Conservation (phyloP, 2,113 vertebrate genomes). For the Chlamydotis undulata region DNA sequence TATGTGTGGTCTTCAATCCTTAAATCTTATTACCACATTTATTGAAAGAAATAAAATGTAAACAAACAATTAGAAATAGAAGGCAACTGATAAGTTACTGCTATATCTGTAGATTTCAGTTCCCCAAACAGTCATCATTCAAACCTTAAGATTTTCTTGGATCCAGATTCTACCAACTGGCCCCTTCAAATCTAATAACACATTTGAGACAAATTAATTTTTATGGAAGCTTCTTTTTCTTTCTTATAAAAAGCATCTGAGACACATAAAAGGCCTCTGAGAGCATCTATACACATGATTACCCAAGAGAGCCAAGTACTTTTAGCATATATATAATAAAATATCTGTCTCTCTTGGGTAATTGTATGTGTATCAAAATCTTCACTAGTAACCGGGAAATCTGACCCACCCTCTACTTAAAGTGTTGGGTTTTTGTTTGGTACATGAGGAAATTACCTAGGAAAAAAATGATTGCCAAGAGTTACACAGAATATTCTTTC, state of each 20-base stretch:
- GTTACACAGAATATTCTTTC: constrained; percentile 55
- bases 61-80: constrained; percentile 56
- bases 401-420: constrained; percentile 14
- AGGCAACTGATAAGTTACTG: constrained; percentile 28
- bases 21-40: constrained; percentile 60
- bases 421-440: not conserved
- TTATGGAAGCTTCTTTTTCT: constrained; percentile 19
- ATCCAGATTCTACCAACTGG: constrained; percentile 12
- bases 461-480: not conserved
- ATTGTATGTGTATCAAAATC: constrained; percentile 24
- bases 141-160: not conserved
- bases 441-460: constrained; percentile 28
- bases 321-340: constrained; percentile 26
- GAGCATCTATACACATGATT: not conserved
- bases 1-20: constrained; percentile 27
- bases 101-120: not conserved
- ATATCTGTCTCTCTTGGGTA: constrained; percentile 23
- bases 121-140: not conserved
- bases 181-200: not conserved
- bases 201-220: constrained; percentile 23
- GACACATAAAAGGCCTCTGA: constrained; percentile 26
- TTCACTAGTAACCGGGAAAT: constrained; percentile 32
- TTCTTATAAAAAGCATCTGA: constrained; percentile 15
- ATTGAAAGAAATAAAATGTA: constrained; percentile 56
- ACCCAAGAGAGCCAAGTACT: not conserved